Conservation (phyloP, 2,888 invertebrate genomes). For the Meta bourneti region DNA sequence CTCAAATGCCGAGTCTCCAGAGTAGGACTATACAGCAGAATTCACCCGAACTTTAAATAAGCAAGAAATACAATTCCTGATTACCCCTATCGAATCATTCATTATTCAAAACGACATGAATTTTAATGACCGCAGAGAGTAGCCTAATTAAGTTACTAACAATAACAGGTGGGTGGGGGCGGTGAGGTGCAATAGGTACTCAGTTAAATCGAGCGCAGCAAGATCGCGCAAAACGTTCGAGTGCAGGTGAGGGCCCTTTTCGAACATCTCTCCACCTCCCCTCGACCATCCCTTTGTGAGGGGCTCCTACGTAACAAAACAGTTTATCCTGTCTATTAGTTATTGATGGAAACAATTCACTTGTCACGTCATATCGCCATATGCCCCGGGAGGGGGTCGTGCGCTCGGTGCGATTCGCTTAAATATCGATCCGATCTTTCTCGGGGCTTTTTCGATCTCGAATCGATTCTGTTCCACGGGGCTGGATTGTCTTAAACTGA, state of each 20-base stretch:
- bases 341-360: slow-evolving; percentile 73
- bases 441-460: too few relatives aligned
- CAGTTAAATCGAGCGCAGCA: neutral
- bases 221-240: slow-evolving; percentile 31
- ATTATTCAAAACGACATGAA: too few relatives aligned
- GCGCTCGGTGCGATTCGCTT: neutral
- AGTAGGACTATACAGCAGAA: too few relatives aligned
- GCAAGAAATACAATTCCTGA: too few relatives aligned
- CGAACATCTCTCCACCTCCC: neutral
- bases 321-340: slow-evolving; percentile 68
- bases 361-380: slow-evolving; percentile 63
- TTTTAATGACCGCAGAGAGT: too few relatives aligned
- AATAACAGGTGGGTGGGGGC: neutral
- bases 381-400: slow-evolving; percentile 8
- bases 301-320: slow-evolving; percentile 55
- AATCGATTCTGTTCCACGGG: too few relatives aligned
- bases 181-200: neutral
- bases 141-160: neutral
- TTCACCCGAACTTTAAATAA: too few relatives aligned
- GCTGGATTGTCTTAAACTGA: too few relatives aligned
- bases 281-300: slow-evolving; percentile 26
- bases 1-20: too few relatives aligned
- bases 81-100: too few relatives aligned
- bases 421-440: too few relatives aligned
- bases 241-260: neutral